Percentiles rank a stretch among this genome's conserved stretches.
These are phyloP conservation scores for Porites rus DNA, from an alignment of 92 coral and sea anemone species.

Conservation along the genomic window DNA sequence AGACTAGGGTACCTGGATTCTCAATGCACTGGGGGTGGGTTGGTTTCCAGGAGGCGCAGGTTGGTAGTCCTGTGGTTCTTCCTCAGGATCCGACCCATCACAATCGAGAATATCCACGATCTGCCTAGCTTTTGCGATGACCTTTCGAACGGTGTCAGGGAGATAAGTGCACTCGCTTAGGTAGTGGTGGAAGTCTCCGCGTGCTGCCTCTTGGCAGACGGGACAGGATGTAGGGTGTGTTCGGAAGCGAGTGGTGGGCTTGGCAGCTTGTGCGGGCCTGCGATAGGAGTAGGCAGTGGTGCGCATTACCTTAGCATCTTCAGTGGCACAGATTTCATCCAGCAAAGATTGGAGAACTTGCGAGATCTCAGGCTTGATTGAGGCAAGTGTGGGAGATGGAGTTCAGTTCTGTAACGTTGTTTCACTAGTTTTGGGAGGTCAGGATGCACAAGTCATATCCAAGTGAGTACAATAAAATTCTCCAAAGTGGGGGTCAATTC, in stretches of 20 bases:
- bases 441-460: no score
- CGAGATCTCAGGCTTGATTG: constrained; percentile 43
- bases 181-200: constrained; percentile 7
- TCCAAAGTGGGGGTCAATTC: no score
- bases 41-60: neutral
- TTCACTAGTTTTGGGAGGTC: no score
- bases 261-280: constrained; percentile 1
- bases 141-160: neutral
- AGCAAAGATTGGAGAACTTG: neutral
- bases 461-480: no score
- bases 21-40: constrained; percentile 1
- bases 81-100: neutral
- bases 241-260: neutral
- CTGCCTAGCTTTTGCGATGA: no score
- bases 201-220: no score
- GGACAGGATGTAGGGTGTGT: constrained; percentile 18
- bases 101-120: no score
- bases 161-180: constrained; percentile 43
- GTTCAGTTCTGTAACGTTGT: no score
- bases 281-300: constrained; percentile 16
- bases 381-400: neutral
- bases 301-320: constrained; percentile 31
- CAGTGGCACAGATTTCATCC: no score
- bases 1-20: constrained; percentile 32
- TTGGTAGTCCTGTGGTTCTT: neutral